These are phyloP conservation scores for Tinea pellionella DNA, from an alignment of 2,888 invertebrate species.

Conservation along the genomic window DNA sequence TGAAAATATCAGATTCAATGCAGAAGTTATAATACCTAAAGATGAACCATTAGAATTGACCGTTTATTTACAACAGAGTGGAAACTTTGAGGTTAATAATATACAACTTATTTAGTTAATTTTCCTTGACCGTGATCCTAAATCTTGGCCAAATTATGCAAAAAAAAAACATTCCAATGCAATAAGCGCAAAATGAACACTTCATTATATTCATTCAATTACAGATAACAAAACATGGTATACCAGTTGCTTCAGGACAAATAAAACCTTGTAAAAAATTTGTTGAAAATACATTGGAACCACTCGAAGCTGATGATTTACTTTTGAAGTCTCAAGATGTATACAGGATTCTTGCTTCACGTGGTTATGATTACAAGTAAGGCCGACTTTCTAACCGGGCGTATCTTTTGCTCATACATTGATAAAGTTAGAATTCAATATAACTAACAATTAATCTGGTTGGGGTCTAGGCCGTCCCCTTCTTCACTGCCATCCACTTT, in stretches of 20 bases:
- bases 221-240: constrained; percentile 18
- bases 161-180: too few relatives aligned
- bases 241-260: background rate
- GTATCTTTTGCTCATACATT: too few relatives aligned
- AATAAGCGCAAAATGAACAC: too few relatives aligned
- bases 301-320: background rate
- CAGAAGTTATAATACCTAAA: background rate
- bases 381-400: too few relatives aligned
- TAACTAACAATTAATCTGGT: too few relatives aligned
- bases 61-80: constrained; percentile 70
- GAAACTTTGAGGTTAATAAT: constrained; percentile 69
- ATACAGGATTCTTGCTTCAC: constrained; percentile 13
- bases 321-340: background rate
- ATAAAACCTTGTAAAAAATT: background rate
- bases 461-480: too few relatives aligned
- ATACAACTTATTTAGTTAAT: too few relatives aligned
- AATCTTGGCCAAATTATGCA: too few relatives aligned
- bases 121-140: too few relatives aligned
- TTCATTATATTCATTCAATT: too few relatives aligned
- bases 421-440: too few relatives aligned
- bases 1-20: background rate
- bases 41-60: constrained; percentile 49
- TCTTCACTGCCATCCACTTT: too few relatives aligned
- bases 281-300: background rate
- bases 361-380: constrained; percentile 9